Evolutionary conservation across 1,140 invertebrate species (phyloP).

Genomic region (Cyclargus thomasi): DNA sequence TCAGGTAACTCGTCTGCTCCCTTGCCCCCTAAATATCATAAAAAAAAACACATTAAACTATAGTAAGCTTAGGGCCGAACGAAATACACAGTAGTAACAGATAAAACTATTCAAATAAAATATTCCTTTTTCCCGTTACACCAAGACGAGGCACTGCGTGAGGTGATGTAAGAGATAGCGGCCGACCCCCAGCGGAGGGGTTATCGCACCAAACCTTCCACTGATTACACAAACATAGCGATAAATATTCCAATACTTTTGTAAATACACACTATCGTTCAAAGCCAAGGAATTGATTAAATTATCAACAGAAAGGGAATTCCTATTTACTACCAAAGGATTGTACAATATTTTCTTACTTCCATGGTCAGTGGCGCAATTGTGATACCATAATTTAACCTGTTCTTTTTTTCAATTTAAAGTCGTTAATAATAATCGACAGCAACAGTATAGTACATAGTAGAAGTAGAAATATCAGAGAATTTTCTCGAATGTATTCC

Average conservation of each 20-base stretch:
- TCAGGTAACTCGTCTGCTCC: too few species aligned
- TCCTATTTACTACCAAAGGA: neutral
- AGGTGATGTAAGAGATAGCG: constrained; percentile 5
- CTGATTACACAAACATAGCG: constrained; percentile 19
- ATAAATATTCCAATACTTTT: constrained; percentile 15
- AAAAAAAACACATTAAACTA: too few species aligned
- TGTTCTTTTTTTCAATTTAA: too few species aligned
- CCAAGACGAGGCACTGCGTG: neutral
- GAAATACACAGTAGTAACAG: too few species aligned
- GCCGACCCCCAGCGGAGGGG: constrained; percentile 26
- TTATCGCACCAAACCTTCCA: constrained; percentile 22
- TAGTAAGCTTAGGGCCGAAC: too few species aligned
- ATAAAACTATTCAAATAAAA: constrained; percentile 8
- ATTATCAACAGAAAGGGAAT: neutral
- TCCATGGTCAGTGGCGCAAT: too few species aligned
- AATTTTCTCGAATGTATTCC: too few species aligned
- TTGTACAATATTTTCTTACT: neutral
- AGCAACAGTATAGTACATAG: too few species aligned
- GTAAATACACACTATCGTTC: constrained; percentile 12
- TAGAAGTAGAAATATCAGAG: too few species aligned
- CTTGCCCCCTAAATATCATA: too few species aligned
- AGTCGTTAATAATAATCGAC: too few species aligned
- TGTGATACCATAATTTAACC: too few species aligned
- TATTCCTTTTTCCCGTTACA: constrained; percentile 15
- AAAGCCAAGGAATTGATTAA: constrained; percentile 8